Evolutionary conservation across 2,888 invertebrate species (phyloP).

Genomic region (Ormyrus thymus): DNA sequence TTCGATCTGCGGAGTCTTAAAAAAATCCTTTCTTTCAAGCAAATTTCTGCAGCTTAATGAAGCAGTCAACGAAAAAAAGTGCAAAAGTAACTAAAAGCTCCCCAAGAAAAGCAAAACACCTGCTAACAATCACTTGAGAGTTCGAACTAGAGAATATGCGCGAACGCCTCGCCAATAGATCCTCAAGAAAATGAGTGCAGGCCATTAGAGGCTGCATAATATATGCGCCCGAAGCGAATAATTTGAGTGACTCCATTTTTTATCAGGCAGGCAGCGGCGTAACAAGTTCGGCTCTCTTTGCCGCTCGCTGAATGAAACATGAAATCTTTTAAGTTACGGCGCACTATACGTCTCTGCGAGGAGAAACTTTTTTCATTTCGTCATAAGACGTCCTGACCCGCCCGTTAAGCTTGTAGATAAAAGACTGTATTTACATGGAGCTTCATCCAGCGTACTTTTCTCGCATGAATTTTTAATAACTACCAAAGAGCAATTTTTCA

Average conservation of each 20-base stretch:
- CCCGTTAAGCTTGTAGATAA: conserved; percentile 11
- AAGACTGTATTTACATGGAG: background rate
- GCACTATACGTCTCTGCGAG: background rate
- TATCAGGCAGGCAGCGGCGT: background rate
- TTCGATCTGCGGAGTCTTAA: too few relatives aligned
- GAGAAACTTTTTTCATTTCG: conserved; percentile 42
- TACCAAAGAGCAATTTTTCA: background rate
- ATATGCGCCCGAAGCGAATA: background rate
- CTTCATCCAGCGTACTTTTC: too few relatives aligned
- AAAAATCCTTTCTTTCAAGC: too few relatives aligned
- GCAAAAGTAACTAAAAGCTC: too few relatives aligned
- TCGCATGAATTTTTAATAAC: too few relatives aligned
- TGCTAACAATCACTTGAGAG: too few relatives aligned
- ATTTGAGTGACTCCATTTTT: background rate
- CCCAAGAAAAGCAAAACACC: too few relatives aligned
- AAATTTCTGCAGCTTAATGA: too few relatives aligned
- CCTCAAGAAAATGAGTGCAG: background rate
- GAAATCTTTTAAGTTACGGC: conserved; percentile 9
- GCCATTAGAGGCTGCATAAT: background rate
- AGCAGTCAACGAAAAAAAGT: too few relatives aligned
- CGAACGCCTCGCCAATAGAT: too few relatives aligned
- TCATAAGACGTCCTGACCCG: background rate
- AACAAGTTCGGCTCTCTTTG: conserved; percentile 9
- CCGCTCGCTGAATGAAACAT: conserved; percentile 25
- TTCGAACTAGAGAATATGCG: too few relatives aligned